Percentiles rank a stretch among this genome's conserved stretches.
phyloP scores from a whole-genome alignment of 37 sponge, comb jelly and placozoan species.

The Halisarca cf. caerulea region DNA sequence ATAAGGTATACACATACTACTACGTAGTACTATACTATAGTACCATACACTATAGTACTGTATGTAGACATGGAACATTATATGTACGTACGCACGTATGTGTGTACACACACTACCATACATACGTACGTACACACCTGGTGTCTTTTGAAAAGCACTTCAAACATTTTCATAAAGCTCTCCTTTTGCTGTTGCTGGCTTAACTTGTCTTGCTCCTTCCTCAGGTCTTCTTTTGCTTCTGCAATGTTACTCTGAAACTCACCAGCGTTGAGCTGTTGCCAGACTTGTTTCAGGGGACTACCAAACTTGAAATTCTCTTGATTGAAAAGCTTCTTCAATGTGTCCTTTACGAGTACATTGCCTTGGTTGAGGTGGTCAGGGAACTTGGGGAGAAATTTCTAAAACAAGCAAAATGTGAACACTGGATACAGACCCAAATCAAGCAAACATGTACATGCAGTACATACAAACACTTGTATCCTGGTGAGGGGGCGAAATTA shows the following conservation, averaged over 20 bases:
- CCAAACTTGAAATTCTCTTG: constrained; percentile 66
- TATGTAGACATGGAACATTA: too few species aligned
- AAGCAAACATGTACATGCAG: too few species aligned
- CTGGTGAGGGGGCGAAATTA: too few species aligned
- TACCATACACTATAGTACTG: too few species aligned
- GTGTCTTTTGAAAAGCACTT: constrained; percentile 18
- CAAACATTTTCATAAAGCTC: constrained; percentile 11
- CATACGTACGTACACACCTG: background rate
- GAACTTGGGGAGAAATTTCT: constrained; percentile 9
- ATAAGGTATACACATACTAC: too few species aligned
- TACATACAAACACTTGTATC: too few species aligned
- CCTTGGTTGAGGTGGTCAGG: background rate
- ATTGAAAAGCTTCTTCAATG: constrained; percentile 41
- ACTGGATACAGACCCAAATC: too few species aligned
- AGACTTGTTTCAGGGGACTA: constrained; percentile 50
- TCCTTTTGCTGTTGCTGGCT: background rate
- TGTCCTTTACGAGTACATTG: background rate
- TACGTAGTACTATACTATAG: too few species aligned
- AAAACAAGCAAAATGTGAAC: too few species aligned
- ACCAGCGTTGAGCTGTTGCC: constrained; percentile 31
- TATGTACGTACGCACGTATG: too few species aligned
- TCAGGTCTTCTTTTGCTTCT: background rate
- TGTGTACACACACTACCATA: too few species aligned
- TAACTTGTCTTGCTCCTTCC: background rate
- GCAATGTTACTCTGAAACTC: background rate